These are phyloP conservation scores for Echinops telfairi DNA, from an alignment of 2,113 vertebrate genomes.

Conservation along the genomic window DNA sequence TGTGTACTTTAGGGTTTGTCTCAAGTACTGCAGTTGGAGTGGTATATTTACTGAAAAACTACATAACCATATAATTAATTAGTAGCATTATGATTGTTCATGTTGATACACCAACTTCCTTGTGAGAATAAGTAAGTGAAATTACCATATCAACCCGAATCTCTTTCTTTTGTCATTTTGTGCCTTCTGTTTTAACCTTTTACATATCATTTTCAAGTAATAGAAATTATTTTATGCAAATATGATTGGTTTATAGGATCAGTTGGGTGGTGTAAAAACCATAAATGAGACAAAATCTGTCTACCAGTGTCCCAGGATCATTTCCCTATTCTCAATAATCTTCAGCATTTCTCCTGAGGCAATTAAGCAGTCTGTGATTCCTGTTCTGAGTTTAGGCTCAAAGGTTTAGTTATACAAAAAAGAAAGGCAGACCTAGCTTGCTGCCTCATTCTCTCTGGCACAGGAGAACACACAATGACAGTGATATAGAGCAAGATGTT, in stretches of 20 bases:
- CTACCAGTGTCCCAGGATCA: neutral
- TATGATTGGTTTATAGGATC: neutral
- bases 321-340: neutral
- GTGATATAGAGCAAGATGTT: slow-evolving; percentile 45
- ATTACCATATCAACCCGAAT: neutral
- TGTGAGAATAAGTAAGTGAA: neutral
- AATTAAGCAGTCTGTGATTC: slow-evolving; percentile 4
- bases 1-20: neutral
- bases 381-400: slow-evolving; percentile 33
- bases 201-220: neutral
- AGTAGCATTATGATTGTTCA: neutral
- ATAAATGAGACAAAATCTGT: neutral
- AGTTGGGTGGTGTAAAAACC: neutral
- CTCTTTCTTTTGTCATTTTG: slow-evolving; percentile 2
- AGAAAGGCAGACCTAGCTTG: slow-evolving; percentile 35
- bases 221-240: neutral
- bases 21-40: neutral
- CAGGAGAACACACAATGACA: slow-evolving; percentile 45
- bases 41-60: neutral
- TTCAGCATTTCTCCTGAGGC: slow-evolving; percentile 23
- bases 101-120: slow-evolving; percentile 7
- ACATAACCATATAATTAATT: neutral
- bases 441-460: slow-evolving; percentile 40
- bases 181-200: neutral
- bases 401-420: slow-evolving; percentile 42